phyloP scores from a whole-genome alignment of 1,140 invertebrate species.

The Stegodyphus dumicola region DNA sequence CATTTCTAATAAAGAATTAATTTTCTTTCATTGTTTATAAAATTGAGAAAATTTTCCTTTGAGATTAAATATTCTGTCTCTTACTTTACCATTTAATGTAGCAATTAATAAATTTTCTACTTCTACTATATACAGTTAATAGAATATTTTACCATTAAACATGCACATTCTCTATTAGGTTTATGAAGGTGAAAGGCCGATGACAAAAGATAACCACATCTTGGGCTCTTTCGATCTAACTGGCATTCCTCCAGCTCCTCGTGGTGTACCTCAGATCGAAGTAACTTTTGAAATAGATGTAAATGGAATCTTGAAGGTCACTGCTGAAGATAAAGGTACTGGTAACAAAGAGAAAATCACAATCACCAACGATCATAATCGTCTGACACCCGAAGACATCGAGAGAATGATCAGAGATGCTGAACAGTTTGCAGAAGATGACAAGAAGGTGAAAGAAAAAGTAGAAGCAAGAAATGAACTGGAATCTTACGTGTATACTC shows the following conservation, averaged over 20 bases:
- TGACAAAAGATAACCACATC: conserved; percentile 99
- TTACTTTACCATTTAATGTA: not conserved
- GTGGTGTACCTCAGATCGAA: conserved; percentile 86
- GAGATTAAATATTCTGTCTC: not conserved
- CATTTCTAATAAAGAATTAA: too few relatives aligned
- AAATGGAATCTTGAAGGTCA: conserved; percentile 94
- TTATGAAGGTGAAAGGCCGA: conserved; percentile 96
- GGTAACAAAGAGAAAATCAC: conserved; percentile 98
- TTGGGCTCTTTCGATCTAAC: conserved; percentile 98
- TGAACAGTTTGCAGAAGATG: conserved; percentile 98
- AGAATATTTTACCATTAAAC: not conserved
- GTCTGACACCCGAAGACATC: conserved; percentile 96
- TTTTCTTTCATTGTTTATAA: not conserved
- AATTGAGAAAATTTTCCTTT: not conserved
- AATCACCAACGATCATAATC: conserved; percentile 98
- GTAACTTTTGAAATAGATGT: conserved; percentile 99
- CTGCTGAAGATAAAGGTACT: conserved; percentile 98
- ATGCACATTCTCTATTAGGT: conserved; percentile 70
- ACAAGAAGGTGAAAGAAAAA: conserved; percentile 96
- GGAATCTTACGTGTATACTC: conserved; percentile 96
- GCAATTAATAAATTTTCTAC: not conserved
- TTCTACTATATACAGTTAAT: not conserved
- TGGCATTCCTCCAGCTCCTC: conserved; percentile 96
- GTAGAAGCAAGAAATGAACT: conserved; percentile 90
- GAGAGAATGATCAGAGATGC: conserved; percentile 99